Evolutionary conservation across 2,797 vertebrate genomes (phyloP).

Genomic region (Gobionotothen gibberifrons): DNA sequence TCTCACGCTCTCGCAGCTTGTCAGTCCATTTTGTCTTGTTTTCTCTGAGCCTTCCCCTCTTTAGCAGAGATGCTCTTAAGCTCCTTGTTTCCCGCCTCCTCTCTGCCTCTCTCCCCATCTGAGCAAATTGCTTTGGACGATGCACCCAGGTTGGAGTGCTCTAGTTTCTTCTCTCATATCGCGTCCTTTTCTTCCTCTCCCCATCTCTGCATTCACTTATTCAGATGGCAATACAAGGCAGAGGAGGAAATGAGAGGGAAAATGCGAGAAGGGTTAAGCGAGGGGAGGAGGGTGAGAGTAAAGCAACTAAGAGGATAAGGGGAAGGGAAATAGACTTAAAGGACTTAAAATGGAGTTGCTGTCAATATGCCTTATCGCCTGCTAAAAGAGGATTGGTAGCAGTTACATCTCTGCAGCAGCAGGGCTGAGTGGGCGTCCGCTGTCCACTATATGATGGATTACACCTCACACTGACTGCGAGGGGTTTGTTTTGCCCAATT

Average conservation of each 20-base stretch:
- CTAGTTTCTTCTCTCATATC: constrained; percentile 68
- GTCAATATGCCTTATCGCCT: constrained; percentile 40
- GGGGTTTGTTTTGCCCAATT: background rate
- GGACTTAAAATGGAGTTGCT: constrained; percentile 48
- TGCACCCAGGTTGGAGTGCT: constrained; percentile 79
- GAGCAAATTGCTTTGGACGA: constrained; percentile 77
- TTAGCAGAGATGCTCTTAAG: constrained; percentile 77
- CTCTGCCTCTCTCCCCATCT: constrained; percentile 61
- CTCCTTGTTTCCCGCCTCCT: constrained; percentile 71
- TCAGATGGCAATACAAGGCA: constrained; percentile 53
- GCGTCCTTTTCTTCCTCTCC: constrained; percentile 47
- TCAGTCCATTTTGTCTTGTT: constrained; percentile 70
- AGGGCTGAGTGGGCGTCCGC: constrained; percentile 20
- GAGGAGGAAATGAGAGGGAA: constrained; percentile 32
- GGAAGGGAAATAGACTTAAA: constrained; percentile 60
- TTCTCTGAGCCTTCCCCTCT: constrained; percentile 68
- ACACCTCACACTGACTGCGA: background rate
- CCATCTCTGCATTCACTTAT: constrained; percentile 73
- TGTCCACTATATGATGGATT: constrained; percentile 8
- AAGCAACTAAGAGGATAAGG: constrained; percentile 67
- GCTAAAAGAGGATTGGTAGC: constrained; percentile 51
- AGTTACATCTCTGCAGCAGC: constrained; percentile 29
- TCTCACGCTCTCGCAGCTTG: constrained; percentile 29
- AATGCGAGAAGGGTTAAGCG: constrained; percentile 14
- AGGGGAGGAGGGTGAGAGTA: constrained; percentile 36